These are phyloP conservation scores for Xylota segnis DNA, from an alignment of 2,888 invertebrate genomes.

Conservation along the genomic window DNA sequence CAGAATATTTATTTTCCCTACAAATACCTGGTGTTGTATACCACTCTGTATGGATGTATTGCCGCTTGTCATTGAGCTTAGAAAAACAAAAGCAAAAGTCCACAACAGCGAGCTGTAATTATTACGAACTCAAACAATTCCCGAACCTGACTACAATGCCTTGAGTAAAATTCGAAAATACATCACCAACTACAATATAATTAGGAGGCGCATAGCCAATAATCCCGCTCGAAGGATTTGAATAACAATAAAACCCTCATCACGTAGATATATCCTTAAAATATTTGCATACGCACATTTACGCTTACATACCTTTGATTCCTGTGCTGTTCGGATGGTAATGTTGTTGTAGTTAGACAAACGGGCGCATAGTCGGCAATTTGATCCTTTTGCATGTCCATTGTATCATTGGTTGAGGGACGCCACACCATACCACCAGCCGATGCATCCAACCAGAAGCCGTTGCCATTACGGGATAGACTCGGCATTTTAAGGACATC, in stretches of 20 bases:
- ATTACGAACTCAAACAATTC: not conserved
- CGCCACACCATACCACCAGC: conserved; percentile 84
- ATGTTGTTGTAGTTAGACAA: conserved; percentile 80
- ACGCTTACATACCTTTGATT: conserved; percentile 74
- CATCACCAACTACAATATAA: conserved; percentile 40
- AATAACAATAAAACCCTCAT: not conserved
- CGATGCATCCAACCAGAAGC: conserved; percentile 84
- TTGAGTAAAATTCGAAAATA: conserved; percentile 41
- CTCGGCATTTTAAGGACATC: conserved; percentile 85
- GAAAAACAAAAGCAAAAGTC: conserved; percentile 20
- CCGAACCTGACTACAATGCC: conserved; percentile 13
- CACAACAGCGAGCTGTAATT: conserved; percentile 35
- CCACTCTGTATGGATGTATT: conserved; percentile 17
- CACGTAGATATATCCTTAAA: not conserved
- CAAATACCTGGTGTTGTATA: not conserved
- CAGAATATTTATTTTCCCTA: conserved; percentile 39
- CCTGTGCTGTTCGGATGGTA: conserved; percentile 66
- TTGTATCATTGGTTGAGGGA: conserved; percentile 81
- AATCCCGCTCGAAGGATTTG: conserved; percentile 28
- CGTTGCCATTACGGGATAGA: conserved; percentile 83
- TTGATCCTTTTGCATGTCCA: conserved; percentile 84
- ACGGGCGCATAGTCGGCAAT: conserved; percentile 85
- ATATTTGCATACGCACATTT: not conserved
- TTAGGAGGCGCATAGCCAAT: too few relatives aligned
- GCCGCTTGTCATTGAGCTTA: conserved; percentile 8